Evolutionary conservation across 2,113 vertebrate genomes (phyloP).

Genomic region (Rhea pennata): DNA sequence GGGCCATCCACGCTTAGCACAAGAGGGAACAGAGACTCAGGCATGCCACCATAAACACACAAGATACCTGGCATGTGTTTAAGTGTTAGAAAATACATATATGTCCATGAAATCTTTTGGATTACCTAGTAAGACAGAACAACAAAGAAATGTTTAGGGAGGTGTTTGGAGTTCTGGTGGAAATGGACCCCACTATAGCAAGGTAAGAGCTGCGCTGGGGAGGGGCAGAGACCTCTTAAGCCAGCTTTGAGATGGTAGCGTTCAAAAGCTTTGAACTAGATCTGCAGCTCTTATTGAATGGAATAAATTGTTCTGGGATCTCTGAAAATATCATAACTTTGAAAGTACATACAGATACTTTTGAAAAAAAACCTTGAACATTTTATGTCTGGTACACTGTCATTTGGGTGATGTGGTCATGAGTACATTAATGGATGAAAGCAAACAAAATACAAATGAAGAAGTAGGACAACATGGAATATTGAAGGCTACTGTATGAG

Average conservation of each 20-base stretch:
- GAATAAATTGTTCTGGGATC: neutral
- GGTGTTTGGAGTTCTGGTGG: neutral
- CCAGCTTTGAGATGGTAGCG: neutral
- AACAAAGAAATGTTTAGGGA: neutral
- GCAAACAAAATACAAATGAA: neutral
- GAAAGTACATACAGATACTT: neutral
- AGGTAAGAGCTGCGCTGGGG: neutral
- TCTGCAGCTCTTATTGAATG: neutral
- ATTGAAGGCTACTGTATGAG: neutral
- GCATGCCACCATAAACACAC: neutral
- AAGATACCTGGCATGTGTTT: neutral
- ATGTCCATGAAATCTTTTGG: neutral
- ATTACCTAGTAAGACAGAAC: neutral
- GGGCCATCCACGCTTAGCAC: neutral
- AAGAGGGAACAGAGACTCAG: neutral
- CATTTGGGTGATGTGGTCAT: neutral
- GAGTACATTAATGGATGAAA: conserved; percentile 10
- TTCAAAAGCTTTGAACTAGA: neutral
- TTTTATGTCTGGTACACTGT: conserved; percentile 22
- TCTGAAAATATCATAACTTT: neutral
- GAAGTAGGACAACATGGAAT: neutral
- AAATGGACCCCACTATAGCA: neutral
- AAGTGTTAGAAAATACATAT: neutral
- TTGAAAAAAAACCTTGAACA: neutral
- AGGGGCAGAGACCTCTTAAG: neutral